Evolutionary conservation across 2,113 vertebrate species (phyloP).

Genomic region (Bucco capensis): DNA sequence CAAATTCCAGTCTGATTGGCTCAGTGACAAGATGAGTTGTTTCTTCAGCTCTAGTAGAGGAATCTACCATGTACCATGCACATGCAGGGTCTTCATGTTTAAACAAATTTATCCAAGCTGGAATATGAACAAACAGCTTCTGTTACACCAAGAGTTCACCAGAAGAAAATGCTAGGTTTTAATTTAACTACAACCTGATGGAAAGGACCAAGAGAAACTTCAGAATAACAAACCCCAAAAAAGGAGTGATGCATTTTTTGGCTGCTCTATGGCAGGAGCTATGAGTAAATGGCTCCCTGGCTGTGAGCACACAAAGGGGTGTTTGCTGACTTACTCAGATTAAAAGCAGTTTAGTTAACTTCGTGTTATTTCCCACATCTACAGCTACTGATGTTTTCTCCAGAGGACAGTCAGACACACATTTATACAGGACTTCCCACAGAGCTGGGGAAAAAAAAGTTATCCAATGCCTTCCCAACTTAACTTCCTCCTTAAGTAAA

Average conservation of each 20-base stretch:
- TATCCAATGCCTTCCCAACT: slow-evolving; percentile 17
- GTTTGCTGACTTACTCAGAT: neutral
- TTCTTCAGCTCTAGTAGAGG: neutral
- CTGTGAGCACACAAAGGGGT: neutral
- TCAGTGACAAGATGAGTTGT: neutral
- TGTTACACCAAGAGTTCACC: neutral
- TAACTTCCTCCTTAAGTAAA: slow-evolving; percentile 45
- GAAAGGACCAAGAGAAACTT: neutral
- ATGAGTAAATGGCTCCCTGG: slow-evolving; percentile 12
- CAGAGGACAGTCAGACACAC: neutral
- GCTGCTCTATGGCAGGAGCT: neutral
- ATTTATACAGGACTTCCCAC: neutral
- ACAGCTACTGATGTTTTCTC: neutral
- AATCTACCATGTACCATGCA: neutral
- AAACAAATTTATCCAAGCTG: slow-evolving; percentile 9
- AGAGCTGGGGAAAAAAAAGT: neutral
- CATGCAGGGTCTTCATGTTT: neutral
- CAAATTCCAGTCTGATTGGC: neutral
- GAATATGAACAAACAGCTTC: neutral
- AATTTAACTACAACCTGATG: neutral
- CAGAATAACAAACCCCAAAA: neutral
- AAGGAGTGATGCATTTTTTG: neutral
- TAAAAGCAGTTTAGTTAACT: slow-evolving; percentile 15
- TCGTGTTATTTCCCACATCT: neutral
- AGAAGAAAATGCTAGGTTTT: neutral